Evolutionary conservation across 1,140 invertebrate species (phyloP).

Genomic region (Calycopis cecrops): DNA sequence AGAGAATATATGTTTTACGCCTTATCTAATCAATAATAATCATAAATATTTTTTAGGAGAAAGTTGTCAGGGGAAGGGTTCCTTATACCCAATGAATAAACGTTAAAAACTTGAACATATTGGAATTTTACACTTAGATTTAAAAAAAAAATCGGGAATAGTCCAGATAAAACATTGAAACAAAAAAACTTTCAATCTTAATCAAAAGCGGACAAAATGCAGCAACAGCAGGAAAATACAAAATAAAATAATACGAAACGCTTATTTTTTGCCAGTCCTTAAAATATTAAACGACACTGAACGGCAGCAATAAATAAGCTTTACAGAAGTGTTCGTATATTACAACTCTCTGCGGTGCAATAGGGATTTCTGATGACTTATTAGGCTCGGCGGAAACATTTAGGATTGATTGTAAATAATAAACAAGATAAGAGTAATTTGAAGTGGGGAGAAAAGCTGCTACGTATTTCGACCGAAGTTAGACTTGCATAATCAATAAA

Average conservation of each 20-base stretch:
- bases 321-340: constrained; percentile 54
- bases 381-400: constrained; percentile 67
- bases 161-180: too few species aligned
- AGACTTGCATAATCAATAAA: background rate
- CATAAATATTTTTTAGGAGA: too few species aligned
- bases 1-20: too few species aligned
- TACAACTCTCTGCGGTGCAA: constrained; percentile 64
- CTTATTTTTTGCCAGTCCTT: constrained; percentile 30
- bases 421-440: constrained; percentile 50
- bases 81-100: too few species aligned
- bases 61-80: too few species aligned
- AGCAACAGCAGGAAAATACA: too few species aligned
- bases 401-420: constrained; percentile 64
- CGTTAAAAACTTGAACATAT: too few species aligned
- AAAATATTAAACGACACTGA: constrained; percentile 31
- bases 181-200: too few species aligned
- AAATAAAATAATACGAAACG: constrained; percentile 10
- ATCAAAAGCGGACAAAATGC: too few species aligned
- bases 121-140: too few species aligned
- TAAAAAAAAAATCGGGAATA: too few species aligned
- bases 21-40: too few species aligned
- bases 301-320: constrained; percentile 39
- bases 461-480: background rate
- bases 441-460: constrained; percentile 1
- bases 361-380: constrained; percentile 68